Conservation (phyloP, 2,888 invertebrate species). For the Antheraea yamamai region DNA sequence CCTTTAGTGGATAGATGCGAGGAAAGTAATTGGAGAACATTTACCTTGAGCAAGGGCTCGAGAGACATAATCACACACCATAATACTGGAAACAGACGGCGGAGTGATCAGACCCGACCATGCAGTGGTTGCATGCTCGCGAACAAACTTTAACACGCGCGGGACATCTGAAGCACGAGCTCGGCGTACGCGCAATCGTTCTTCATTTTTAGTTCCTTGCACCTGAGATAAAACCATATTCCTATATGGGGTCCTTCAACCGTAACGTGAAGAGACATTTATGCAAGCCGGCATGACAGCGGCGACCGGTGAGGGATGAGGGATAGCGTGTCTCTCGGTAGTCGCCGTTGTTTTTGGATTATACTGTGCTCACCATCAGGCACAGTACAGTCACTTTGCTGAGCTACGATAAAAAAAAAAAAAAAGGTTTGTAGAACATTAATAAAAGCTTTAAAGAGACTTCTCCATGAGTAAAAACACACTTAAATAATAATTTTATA, state of each 20-base stretch:
- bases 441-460: too few species aligned
- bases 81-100: constrained; percentile 45
- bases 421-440: neutral
- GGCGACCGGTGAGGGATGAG: too few species aligned
- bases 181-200: constrained; percentile 63
- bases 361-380: too few species aligned
- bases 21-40: neutral
- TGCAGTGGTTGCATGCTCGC: constrained; percentile 54
- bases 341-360: too few species aligned
- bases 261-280: too few species aligned
- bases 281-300: too few species aligned
- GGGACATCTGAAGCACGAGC: constrained; percentile 65
- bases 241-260: too few species aligned
- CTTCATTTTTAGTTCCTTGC: constrained; percentile 60
- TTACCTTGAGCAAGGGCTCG: constrained; percentile 69
- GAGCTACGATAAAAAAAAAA: too few species aligned
- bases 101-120: constrained; percentile 59
- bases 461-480: too few species aligned
- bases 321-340: too few species aligned
- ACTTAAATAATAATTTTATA: too few species aligned
- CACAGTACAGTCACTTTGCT: too few species aligned
- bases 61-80: constrained; percentile 65
- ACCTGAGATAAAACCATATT: constrained; percentile 36
- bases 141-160: constrained; percentile 65
- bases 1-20: neutral